These are phyloP conservation scores for Synanceia verrucosa DNA, from an alignment of 2,797 vertebrate species.

Conservation along the genomic window DNA sequence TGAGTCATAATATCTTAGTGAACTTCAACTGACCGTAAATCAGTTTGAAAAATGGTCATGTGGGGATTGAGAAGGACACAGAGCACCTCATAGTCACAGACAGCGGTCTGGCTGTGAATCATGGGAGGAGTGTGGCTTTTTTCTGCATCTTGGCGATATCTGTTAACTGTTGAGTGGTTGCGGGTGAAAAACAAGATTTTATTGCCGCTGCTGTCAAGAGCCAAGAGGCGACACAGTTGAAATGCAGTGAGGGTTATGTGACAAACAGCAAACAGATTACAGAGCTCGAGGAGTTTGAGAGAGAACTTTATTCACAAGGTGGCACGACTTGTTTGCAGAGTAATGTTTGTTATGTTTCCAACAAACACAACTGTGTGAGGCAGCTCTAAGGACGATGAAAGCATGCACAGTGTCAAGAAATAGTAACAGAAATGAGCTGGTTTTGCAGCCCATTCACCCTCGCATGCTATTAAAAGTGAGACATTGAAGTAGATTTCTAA, in stretches of 20 bases:
- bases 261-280: neutral
- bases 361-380: neutral
- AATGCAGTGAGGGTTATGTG: neutral
- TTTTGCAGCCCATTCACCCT: neutral
- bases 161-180: neutral
- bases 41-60: neutral
- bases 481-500: no score
- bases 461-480: neutral
- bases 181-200: slow-evolving; percentile 18
- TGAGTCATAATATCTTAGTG: neutral
- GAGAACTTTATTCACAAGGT: neutral
- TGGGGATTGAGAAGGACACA: neutral
- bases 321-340: neutral
- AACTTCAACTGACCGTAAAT: slow-evolving; percentile 7
- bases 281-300: slow-evolving; percentile 3
- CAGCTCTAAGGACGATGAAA: neutral
- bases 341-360: no score
- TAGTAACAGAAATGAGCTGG: neutral
- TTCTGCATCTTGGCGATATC: slow-evolving; percentile 3
- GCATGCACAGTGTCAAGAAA: neutral
- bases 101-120: slow-evolving; percentile 42
- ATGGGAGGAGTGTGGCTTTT: slow-evolving; percentile 12
- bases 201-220: slow-evolving; percentile 1
- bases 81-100: slow-evolving; percentile 10
- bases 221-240: slow-evolving; percentile 13